These are phyloP conservation scores for Rhabdornis inornatus DNA, from an alignment of 2,113 vertebrate genomes.

Conservation along the genomic window DNA sequence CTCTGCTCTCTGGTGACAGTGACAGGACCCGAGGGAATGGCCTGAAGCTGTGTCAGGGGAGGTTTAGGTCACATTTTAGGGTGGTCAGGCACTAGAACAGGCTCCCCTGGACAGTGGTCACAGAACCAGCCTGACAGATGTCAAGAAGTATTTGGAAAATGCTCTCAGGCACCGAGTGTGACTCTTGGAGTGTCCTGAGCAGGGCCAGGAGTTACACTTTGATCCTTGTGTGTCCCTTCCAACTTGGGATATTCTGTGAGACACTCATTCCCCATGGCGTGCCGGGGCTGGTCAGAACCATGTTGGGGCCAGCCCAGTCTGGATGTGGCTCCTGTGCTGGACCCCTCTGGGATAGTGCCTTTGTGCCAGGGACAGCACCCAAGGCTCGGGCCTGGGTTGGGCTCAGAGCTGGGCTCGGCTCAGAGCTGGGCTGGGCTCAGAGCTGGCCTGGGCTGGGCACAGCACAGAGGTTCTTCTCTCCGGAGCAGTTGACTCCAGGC, in stretches of 20 bases:
- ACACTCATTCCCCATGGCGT: rapidly evolving
- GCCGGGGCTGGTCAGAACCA: neutral
- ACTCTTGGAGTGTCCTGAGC: neutral
- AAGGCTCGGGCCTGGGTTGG: neutral
- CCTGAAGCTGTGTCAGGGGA: neutral
- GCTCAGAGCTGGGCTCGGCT: neutral
- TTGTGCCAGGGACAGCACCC: neutral
- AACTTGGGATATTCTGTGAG: neutral
- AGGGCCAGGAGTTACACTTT: neutral
- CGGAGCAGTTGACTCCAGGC: neutral
- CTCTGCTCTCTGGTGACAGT: neutral
- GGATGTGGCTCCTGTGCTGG: neutral
- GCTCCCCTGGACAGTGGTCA: neutral
- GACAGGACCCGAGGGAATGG: neutral
- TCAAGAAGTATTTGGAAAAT: neutral
- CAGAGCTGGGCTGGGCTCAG: neutral
- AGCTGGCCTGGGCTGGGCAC: neutral
- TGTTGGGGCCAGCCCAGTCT: neutral
- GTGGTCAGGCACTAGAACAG: neutral
- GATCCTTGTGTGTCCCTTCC: neutral
- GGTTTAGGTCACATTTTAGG: rapidly evolving
- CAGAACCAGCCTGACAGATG: neutral
- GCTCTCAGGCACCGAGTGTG: rapidly evolving
- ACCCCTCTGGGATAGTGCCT: neutral
- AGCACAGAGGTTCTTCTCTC: neutral